These are phyloP conservation scores for Ctenopoma kingsleyae DNA, from an alignment of 2,797 vertebrate genomes.

Conservation along the genomic window DNA sequence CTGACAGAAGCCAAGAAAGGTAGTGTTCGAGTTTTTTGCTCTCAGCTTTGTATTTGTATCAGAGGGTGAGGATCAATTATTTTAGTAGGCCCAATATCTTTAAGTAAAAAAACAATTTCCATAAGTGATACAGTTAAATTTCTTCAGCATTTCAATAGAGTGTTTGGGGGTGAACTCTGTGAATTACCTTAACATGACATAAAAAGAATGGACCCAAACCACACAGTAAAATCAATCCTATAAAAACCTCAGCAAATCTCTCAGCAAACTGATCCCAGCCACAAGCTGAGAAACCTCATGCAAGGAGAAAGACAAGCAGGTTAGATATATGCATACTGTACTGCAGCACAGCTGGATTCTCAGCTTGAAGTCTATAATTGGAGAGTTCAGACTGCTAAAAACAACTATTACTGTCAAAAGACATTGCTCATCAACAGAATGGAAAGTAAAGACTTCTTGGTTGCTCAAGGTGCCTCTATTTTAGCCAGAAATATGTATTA, in stretches of 20 bases:
- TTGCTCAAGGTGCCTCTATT: background rate
- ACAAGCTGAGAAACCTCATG: constrained; percentile 59
- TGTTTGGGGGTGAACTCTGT: background rate
- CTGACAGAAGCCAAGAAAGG: background rate
- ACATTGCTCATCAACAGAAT: constrained; percentile 11
- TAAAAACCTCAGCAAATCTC: constrained; percentile 15
- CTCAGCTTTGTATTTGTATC: background rate
- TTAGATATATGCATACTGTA: constrained; percentile 43
- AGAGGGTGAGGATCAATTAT: constrained; percentile 37
- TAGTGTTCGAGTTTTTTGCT: background rate
- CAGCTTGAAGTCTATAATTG: constrained; percentile 20
- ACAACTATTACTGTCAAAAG: constrained; percentile 51
- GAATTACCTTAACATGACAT: constrained; percentile 11
- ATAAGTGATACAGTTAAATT: background rate
- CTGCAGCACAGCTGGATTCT: constrained; percentile 26
- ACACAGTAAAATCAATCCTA: background rate
- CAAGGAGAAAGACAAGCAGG: constrained; percentile 56
- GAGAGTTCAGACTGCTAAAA: constrained; percentile 44
- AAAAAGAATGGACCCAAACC: constrained; percentile 48
- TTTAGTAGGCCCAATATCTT: background rate
- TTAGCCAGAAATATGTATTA: too few relatives aligned
- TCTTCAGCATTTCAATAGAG: background rate
- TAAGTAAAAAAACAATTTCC: background rate
- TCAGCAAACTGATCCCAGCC: constrained; percentile 28
- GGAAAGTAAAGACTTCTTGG: background rate